Evolutionary conservation across 2,113 vertebrate species (phyloP).

Genomic region (Trematocara nigrifrons): DNA sequence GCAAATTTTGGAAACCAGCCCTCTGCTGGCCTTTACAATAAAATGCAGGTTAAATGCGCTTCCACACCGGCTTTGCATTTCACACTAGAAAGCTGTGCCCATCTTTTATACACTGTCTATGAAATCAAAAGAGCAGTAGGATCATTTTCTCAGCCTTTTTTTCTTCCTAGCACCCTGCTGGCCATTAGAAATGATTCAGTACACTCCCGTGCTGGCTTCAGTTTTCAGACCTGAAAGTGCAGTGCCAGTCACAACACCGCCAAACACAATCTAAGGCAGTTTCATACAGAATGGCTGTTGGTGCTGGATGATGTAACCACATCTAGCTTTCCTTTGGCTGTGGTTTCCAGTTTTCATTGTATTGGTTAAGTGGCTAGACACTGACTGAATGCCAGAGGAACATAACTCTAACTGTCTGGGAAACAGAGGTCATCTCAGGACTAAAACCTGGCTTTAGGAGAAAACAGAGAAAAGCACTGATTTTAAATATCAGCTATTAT

Average conservation of each 20-base stretch:
- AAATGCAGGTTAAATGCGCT: background rate
- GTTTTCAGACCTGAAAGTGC: background rate
- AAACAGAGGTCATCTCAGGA: background rate
- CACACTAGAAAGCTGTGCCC: background rate
- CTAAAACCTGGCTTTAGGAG: background rate
- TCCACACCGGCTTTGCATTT: background rate
- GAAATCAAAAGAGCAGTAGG: background rate
- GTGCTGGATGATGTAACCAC: background rate
- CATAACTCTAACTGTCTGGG: background rate
- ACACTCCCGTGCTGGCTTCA: background rate
- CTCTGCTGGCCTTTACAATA: background rate
- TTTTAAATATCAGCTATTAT: background rate
- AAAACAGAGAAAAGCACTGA: background rate
- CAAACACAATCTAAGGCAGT: background rate
- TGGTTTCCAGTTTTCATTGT: background rate
- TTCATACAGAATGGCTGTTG: background rate
- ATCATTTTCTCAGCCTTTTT: background rate
- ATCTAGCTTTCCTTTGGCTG: background rate
- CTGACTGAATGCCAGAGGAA: background rate
- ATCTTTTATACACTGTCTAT: background rate
- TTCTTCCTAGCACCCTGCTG: background rate
- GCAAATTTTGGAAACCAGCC: background rate
- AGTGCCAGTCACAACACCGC: background rate
- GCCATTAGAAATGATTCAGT: background rate
- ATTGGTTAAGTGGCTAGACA: background rate